Base-by-base conservation (phyloP, 2,113 vertebrate genomes). In the Speoplatyrhinus poulsoni region DNA sequence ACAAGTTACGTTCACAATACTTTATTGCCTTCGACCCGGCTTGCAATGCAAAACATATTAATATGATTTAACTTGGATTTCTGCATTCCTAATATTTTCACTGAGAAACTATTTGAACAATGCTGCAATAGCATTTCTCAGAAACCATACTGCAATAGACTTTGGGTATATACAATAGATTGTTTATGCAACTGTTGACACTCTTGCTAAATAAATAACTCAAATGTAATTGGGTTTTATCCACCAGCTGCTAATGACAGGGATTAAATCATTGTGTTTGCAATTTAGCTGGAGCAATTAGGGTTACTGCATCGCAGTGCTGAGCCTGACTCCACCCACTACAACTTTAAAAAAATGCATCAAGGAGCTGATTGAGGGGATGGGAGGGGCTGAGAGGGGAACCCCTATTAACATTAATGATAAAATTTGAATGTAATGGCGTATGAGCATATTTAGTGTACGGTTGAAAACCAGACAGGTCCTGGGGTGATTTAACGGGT, bases 11-110 rank as follows among this genome's bases (percentile, higher is more conserved):
- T 85, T 89, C 91, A 85, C 78, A 85, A 85, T 82, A 82, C 81
- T 90, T 85, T 89, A 91, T 90, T 82, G 84, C 73, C 70, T 79
- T 70, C 72, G 75, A 90, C 87, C 76, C 41, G 70, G 75, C 75
- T 73, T 77, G 75, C 70, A 70, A 84, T 84, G 85, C 85, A 89
- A 85, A 87, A 26, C 66, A 62, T 12, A 63, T 68, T 60, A 1
- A 56, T 61, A 80, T 52, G 26, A 73, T 75, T 78, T 77, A 58
- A 75, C 79, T 79, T 75, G 62, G 47, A 84, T 48, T 57, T 0
- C 49, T 54, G 26, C 46, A 26, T 33, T 60, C 46, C 62, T 16
- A 55, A 19, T 15, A 7, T 41, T 41, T 41, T 41, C 9, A 62
- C 8, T 32, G 17, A 56, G 49, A 15, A 57, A 54, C 9, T 48